Conservation (phyloP, 2,888 invertebrate species). For the Onthophagus sagittarius region DNA sequence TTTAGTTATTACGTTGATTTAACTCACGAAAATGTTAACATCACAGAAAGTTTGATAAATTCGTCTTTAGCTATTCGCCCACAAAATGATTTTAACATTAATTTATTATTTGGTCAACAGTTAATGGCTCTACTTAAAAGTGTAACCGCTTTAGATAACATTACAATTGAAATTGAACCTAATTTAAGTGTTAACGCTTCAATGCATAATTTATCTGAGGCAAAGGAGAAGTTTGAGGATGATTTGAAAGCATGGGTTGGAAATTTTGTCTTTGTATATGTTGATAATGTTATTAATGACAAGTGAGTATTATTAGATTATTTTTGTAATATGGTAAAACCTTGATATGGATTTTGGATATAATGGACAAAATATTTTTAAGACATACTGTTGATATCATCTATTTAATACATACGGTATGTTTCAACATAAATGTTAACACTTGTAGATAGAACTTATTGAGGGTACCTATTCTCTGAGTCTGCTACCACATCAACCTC, state of each 20-base stretch:
- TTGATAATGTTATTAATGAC: constrained; percentile 48
- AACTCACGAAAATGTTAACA: constrained; percentile 27
- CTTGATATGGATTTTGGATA: no score
- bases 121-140: constrained; percentile 14
- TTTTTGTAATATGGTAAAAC: neutral
- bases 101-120: constrained; percentile 18
- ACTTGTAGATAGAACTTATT: no score
- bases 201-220: constrained; percentile 51
- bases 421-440: no score
- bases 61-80: constrained; percentile 9
- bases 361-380: neutral
- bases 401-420: neutral
- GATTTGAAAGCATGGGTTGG: constrained; percentile 54
- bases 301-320: constrained; percentile 39
- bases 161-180: constrained; percentile 30
- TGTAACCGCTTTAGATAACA: constrained; percentile 16
- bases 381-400: neutral
- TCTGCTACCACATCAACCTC: no score
- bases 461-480: no score
- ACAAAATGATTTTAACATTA: constrained; percentile 14
- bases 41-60: constrained; percentile 8
- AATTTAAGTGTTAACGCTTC: constrained; percentile 32
- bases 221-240: constrained; percentile 49
- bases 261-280: constrained; percentile 48
- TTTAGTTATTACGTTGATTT: constrained; percentile 38